A percentile compares a stretch with the other conserved stretches of the same genome.
Evolutionary conservation across 2,797 vertebrate species (phyloP).

Genomic region (Astyanax mexicanus): DNA sequence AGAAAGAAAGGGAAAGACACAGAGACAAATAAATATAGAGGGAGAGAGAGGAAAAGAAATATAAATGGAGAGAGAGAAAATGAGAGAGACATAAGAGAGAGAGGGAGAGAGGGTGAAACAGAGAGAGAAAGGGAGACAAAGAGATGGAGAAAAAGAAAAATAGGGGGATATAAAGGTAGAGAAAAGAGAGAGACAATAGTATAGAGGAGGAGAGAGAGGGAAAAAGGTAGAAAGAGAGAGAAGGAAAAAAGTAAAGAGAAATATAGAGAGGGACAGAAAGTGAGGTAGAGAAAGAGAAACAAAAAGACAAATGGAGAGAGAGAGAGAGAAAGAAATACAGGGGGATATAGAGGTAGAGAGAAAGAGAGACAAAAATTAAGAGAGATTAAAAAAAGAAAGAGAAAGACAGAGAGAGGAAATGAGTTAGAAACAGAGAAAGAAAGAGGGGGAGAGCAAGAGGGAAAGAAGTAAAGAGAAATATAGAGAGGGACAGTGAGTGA

Average conservation of each 20-base stretch:
- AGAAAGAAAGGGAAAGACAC: conserved; percentile 28
- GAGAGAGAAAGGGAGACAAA: conserved; percentile 59
- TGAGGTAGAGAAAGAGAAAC: conserved; percentile 57
- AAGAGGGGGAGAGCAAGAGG: conserved; percentile 58
- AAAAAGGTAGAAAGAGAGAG: conserved; percentile 35
- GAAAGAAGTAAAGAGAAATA: conserved; percentile 42
- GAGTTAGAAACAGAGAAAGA: conserved; percentile 30
- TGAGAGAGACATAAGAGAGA: conserved; percentile 58
- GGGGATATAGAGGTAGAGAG: conserved; percentile 32
- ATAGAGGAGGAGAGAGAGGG: conserved; percentile 60
- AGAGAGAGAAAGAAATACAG: conserved; percentile 59
- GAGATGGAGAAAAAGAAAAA: conserved; percentile 47
- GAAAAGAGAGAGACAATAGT: conserved; percentile 41
- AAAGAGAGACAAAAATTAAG: conserved; percentile 59
- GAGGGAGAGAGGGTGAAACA: conserved; percentile 46
- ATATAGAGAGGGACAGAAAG: conserved; percentile 47
- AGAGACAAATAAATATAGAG: too few relatives aligned
- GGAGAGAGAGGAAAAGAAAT: conserved; percentile 61
- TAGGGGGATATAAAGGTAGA: conserved; percentile 59
- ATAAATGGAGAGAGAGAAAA: conserved; percentile 39
- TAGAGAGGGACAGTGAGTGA: too few relatives aligned
- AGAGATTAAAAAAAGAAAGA: conserved; percentile 39
- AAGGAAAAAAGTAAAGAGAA: conserved; percentile 64
- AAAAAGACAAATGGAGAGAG: conserved; percentile 46
- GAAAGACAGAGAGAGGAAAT: conserved; percentile 64